A percentile compares a stretch with the other conserved stretches of the same genome.
These are phyloP conservation scores for Ceratoteleas bidentatus DNA, from an alignment of 1,140 invertebrate genomes.

Conservation along the genomic window DNA sequence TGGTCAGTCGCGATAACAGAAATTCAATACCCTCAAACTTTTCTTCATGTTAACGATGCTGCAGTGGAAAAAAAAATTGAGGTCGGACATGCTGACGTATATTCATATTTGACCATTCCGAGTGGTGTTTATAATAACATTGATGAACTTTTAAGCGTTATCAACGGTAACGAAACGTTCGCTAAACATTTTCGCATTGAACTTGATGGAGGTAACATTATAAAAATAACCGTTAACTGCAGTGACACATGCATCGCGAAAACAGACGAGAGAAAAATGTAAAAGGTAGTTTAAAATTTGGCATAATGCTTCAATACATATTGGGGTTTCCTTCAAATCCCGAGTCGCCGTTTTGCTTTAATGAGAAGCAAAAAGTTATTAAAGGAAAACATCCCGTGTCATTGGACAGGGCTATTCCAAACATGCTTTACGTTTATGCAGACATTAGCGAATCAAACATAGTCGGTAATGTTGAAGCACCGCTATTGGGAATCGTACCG, in stretches of 20 bases:
- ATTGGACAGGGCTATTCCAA: not conserved
- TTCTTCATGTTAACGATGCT: constrained; percentile 2
- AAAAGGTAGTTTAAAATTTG: too few relatives aligned
- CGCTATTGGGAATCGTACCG: not conserved
- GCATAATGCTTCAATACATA: not conserved
- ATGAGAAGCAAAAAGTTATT: not conserved
- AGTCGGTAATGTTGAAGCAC: not conserved
- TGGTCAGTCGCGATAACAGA: constrained; percentile 44
- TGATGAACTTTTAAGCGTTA: not conserved
- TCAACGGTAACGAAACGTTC: not conserved
- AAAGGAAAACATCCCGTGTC: not conserved
- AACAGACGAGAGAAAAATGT: not conserved
- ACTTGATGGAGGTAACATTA: not conserved
- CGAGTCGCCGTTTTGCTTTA: not conserved
- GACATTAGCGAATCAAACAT: not conserved
- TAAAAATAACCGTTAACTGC: not conserved
- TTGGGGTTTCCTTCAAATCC: not conserved
- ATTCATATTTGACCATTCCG: not conserved
- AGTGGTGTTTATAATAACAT: not conserved
- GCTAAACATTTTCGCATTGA: not conserved
- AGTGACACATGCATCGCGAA: not conserved
- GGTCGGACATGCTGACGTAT: not conserved
- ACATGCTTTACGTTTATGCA: not conserved
- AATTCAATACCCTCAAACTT: too few relatives aligned
- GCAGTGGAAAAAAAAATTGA: not conserved